phyloP scores from a whole-genome alignment of 2,888 invertebrate species.

The Chymomyza procnemis region DNA sequence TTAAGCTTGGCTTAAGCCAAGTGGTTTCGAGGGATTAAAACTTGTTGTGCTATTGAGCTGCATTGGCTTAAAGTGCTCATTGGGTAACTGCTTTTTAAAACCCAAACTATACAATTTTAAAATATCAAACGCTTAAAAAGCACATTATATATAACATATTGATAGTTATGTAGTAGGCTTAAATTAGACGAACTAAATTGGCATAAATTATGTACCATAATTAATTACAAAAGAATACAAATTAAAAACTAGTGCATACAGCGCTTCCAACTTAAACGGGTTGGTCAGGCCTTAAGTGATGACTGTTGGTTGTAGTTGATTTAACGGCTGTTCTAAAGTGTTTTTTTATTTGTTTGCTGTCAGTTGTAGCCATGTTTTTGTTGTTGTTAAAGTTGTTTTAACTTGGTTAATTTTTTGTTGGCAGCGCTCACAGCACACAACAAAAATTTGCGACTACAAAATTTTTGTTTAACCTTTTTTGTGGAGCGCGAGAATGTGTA shows the following conservation, averaged over 20 bases:
- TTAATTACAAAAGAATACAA: slow-evolving; percentile 1
- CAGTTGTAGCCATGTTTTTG: background rate
- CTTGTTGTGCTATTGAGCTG: no score
- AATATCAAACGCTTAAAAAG: background rate
- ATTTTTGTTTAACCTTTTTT: slow-evolving; percentile 37
- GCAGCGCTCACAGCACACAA: slow-evolving; percentile 56
- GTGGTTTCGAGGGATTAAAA: no score
- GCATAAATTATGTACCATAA: background rate
- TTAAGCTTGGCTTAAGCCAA: no score
- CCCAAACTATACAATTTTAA: no score
- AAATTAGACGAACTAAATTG: background rate
- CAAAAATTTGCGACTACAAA: slow-evolving; percentile 46
- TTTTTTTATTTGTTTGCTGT: slow-evolving; percentile 18
- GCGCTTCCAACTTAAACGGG: slow-evolving; percentile 8
- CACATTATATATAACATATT: background rate
- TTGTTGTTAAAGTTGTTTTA: slow-evolving; percentile 22
- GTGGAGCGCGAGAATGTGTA: background rate
- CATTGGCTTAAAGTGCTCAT: no score
- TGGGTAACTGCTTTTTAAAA: no score
- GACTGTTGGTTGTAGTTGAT: slow-evolving; percentile 28
- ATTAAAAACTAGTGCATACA: slow-evolving; percentile 3
- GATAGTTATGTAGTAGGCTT: background rate
- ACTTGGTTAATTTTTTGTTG: slow-evolving; percentile 34
- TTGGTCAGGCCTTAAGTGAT: slow-evolving; percentile 4
- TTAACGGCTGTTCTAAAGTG: slow-evolving; percentile 28